Conservation (phyloP, 2,797 vertebrate species). For the Melanotaenia parkinsoni region DNA sequence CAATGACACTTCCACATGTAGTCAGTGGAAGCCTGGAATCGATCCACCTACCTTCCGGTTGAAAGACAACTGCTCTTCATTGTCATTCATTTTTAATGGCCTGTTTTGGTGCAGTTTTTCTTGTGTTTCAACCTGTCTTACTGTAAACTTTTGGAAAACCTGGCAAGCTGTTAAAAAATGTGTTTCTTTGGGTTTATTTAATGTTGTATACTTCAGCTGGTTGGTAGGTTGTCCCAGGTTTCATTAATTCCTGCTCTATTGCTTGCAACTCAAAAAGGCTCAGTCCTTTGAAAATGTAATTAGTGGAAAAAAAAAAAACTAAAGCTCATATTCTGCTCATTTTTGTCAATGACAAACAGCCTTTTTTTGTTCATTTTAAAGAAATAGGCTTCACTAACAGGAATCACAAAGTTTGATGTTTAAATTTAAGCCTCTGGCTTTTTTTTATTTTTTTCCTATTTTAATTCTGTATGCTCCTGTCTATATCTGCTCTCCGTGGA, state of each 20-base stretch:
- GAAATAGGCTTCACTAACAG: slow-evolving; percentile 6
- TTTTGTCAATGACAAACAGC: slow-evolving; percentile 14
- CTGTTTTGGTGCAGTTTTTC: neutral
- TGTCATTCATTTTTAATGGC: neutral
- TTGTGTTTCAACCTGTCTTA: neutral
- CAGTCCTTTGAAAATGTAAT: neutral
- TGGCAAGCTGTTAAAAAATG: neutral
- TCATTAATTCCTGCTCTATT: neutral
- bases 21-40: no score
- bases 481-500: slow-evolving; percentile 48
- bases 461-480: slow-evolving; percentile 26
- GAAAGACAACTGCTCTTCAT: no score
- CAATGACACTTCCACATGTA: no score
- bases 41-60: no score
- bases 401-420: slow-evolving; percentile 8
- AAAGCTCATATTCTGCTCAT: neutral
- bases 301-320: neutral
- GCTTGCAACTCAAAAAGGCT: neutral
- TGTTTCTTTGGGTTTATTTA: no score
- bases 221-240: neutral
- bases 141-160: neutral
- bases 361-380: slow-evolving; percentile 2
- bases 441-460: slow-evolving; percentile 28
- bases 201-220: neutral
- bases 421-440: slow-evolving; percentile 1